Evolutionary conservation across 1,140 invertebrate genomes (phyloP).

Genomic region (Teleogryllus occipitalis): DNA sequence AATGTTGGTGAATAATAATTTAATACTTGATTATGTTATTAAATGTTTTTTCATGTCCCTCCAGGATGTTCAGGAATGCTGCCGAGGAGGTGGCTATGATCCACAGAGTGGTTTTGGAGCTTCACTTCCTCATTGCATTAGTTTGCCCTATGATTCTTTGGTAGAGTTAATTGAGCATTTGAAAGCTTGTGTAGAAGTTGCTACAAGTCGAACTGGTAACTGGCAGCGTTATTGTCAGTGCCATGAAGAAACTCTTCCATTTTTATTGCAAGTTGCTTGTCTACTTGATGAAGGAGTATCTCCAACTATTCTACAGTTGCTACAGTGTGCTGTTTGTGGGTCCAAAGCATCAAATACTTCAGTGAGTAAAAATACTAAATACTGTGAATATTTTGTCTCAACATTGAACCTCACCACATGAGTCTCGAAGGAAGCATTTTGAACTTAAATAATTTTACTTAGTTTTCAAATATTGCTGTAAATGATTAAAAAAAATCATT

Average conservation of each 20-base stretch:
- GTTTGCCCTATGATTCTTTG: constrained; percentile 77
- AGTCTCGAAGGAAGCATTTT: too few species aligned
- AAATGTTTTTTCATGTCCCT: constrained; percentile 19
- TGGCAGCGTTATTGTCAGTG: constrained; percentile 90
- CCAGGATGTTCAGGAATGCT: constrained; percentile 48
- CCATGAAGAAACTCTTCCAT: constrained; percentile 62
- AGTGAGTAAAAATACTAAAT: neutral
- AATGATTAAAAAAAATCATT: too few species aligned
- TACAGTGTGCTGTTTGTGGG: constrained; percentile 77
- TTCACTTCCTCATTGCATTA: constrained; percentile 38
- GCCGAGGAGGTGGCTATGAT: constrained; percentile 49
- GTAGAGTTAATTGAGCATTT: constrained; percentile 91
- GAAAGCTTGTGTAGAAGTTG: constrained; percentile 89
- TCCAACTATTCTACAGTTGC: constrained; percentile 78
- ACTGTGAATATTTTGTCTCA: too few species aligned
- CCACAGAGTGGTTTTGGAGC: constrained; percentile 29
- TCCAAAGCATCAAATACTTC: neutral
- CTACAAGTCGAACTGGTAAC: constrained; percentile 80
- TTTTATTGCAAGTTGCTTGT: constrained; percentile 70
- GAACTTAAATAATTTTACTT: too few species aligned
- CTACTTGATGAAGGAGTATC: constrained; percentile 88
- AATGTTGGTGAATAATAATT: neutral
- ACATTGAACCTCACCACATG: too few species aligned
- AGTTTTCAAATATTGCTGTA: too few species aligned
- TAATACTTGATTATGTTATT: neutral